Conservation (phyloP, 2,888 invertebrate genomes). For the Eurytoma adleriae region DNA sequence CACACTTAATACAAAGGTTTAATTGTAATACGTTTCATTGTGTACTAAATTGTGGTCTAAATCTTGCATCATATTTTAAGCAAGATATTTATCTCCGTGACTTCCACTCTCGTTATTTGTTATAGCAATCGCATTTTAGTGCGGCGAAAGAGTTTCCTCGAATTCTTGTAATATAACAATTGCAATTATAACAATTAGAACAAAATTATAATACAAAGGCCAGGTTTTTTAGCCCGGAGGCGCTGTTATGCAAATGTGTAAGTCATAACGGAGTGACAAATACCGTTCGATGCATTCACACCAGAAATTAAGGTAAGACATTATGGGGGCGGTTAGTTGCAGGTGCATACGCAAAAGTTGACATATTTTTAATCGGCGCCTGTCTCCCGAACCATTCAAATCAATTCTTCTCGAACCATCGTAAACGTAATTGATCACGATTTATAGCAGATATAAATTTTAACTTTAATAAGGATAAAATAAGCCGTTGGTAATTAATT, state of each 20-base stretch:
- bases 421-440: no score
- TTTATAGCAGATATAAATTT: no score
- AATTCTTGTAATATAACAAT: constrained; percentile 9
- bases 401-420: no score
- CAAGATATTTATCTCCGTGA: constrained; percentile 8
- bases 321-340: background rate
- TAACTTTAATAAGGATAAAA: no score
- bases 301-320: background rate
- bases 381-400: no score
- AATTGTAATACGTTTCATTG: no score
- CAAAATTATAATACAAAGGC: constrained; percentile 54
- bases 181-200: constrained; percentile 23
- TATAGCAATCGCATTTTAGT: background rate
- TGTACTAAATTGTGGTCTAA: no score
- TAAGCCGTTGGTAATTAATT: no score
- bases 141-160: background rate
- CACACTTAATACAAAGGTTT: no score
- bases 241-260: constrained; percentile 2
- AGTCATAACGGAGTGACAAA: background rate
- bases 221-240: constrained; percentile 5
- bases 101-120: no score
- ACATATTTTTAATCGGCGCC: no score
- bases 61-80: background rate
- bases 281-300: background rate
- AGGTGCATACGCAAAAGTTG: no score